These are phyloP conservation scores for Tachuris rubrigastra DNA, from an alignment of 2,113 vertebrate genomes.

Conservation along the genomic window DNA sequence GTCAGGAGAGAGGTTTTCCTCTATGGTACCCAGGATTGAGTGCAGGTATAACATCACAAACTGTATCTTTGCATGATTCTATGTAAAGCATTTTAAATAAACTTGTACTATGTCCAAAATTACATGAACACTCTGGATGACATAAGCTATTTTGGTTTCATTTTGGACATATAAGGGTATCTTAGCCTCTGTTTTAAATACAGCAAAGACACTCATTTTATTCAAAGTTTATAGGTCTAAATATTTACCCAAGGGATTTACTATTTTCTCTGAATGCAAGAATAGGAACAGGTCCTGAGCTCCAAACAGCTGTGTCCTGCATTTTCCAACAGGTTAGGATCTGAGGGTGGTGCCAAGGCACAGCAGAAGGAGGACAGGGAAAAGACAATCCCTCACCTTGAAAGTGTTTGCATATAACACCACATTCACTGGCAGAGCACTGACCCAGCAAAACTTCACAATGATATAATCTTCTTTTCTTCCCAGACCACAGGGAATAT, in stretches of 20 bases:
- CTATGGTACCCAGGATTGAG: accelerated
- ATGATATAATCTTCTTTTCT: background rate
- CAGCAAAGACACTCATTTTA: background rate
- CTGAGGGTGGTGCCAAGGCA: background rate
- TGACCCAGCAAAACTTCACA: background rate
- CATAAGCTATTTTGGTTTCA: background rate
- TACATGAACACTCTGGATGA: accelerated
- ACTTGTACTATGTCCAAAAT: background rate
- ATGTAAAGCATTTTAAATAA: background rate
- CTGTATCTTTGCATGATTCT: background rate
- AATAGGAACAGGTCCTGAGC: background rate
- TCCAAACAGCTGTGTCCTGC: background rate
- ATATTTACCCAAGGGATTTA: background rate
- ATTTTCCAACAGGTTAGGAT: background rate
- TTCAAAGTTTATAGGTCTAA: background rate
- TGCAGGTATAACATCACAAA: background rate
- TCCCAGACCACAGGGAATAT: background rate
- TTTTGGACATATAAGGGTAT: background rate
- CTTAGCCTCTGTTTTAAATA: background rate
- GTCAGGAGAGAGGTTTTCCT: background rate
- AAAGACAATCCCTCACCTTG: background rate
- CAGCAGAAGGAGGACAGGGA: background rate
- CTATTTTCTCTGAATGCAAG: background rate
- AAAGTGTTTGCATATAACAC: background rate
- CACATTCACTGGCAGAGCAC: background rate